Evolutionary conservation across 2,888 invertebrate genomes (phyloP).

Genomic region (Caenorhabditis becei): DNA sequence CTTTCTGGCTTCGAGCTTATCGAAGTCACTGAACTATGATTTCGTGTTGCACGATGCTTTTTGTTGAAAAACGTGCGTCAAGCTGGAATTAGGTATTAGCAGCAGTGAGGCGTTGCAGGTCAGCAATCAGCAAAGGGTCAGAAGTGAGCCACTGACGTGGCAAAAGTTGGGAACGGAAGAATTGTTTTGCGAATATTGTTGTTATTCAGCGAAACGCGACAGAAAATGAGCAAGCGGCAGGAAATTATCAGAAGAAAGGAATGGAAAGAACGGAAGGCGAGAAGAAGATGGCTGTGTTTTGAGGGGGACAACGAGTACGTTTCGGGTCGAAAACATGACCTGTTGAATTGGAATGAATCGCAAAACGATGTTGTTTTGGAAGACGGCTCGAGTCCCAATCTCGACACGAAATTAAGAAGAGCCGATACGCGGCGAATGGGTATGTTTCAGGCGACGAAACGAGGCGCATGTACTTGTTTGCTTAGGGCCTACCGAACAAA

Average conservation of each 20-base stretch:
- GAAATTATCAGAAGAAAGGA: slow-evolving; percentile 41
- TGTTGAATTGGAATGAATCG: slow-evolving; percentile 16
- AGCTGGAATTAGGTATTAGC: slow-evolving; percentile 15
- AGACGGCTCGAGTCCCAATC: neutral
- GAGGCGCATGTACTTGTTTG: slow-evolving; percentile 53
- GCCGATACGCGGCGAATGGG: slow-evolving; percentile 7
- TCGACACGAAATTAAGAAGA: slow-evolving; percentile 12
- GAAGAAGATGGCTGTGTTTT: slow-evolving; percentile 20
- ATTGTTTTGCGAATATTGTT: slow-evolving; percentile 36
- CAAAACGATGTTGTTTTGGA: slow-evolving; percentile 15
- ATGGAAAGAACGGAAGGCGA: neutral
- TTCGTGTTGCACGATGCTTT: slow-evolving; percentile 3
- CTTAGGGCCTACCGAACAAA: slow-evolving; percentile 28
- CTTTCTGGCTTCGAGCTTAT: neutral
- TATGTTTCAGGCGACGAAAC: slow-evolving; percentile 45
- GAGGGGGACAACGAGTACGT: slow-evolving; percentile 5
- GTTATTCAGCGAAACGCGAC: slow-evolving; percentile 21
- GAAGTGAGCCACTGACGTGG: neutral
- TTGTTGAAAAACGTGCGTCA: slow-evolving; percentile 28
- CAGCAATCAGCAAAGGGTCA: neutral
- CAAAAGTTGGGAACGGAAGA: slow-evolving; percentile 21
- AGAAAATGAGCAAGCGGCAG: slow-evolving; percentile 13
- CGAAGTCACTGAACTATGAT: slow-evolving; percentile 11
- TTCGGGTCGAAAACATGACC: slow-evolving; percentile 17
- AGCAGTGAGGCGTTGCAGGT: slow-evolving; percentile 25